Evolutionary conservation across 2,797 vertebrate species (phyloP), one percentile per base, ranked within the genome.

Genomic region (Betta splendens): DNA sequence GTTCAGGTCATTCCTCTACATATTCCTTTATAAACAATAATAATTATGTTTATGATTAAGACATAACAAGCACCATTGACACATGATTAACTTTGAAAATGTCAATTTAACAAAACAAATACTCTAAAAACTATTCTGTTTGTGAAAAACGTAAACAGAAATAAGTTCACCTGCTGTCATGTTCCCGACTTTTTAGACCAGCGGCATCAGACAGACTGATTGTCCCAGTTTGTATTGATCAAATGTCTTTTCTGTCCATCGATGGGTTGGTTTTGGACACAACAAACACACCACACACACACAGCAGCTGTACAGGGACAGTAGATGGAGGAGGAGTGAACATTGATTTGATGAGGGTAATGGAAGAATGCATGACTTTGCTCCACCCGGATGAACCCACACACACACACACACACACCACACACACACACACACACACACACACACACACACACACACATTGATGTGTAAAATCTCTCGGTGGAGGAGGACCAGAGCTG

Each of bases 301-400:
- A 3, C 26, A 39, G 39, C 39, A 35, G 57, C 42, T 61, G 45
- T 44, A 21, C 28, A 49, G 59, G 66, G 73, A 72, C 69, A 58
- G 73, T 69, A 60, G 57, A 67, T 61, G 66, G 75, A 73, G 66
- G 71, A 63, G 79, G 69, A 67, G 62, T 68, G 76, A 81, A 76
- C 87, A 90, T 91, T 82, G 89, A 90, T 92, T 92, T 88, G 83
- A 80, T 85, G 85, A 83, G 87, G 85, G 88, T 90, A 91, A 91
- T 91, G 90, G 90, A 92, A 92, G 87, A 91, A 90, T 91, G 86
- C 84, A 74, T 83, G 77, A 85, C 86, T 84, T 79, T 72, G 63
- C 72, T 79, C 76, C 81, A 87, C 81, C 85, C 86, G 55, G 61
- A 79, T 72, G 57, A 84, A 68, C n/a, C n/a, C n/a, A n/a, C n/a